Base-by-base conservation (phyloP, 1,140 invertebrate species). In the Acromyrmex charruanus region DNA sequence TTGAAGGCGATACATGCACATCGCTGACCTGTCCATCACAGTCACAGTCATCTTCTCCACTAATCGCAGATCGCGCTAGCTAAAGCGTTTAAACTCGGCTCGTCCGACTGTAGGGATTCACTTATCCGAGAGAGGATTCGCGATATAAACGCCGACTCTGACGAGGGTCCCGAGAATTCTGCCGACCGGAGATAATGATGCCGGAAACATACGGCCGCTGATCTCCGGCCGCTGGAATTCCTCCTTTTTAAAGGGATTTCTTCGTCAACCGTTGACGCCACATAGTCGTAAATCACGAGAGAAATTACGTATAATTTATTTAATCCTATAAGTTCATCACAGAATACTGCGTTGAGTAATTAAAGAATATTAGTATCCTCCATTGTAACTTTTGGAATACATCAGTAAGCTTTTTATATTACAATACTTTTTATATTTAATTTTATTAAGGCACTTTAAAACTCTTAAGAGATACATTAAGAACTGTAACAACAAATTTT, bases 111-210 rank as follows among this genome's bases (percentile, higher is more conserved):
- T 28, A 25, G 61, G 85, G 69, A 87, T 87, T 87, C 86, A 75
- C 77, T 84, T 87, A 85, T 87, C 86, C 86, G 53, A 75, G 68
- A 85, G 86, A 85, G 86, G 86, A 87, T 85, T 72, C 80, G 86
- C 69, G 86, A 71, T 85, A 85, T 87, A 87, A 87, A 85, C 61
- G 86, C 66, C 49, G 61, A 31, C 55, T 69, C 77, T 85, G 86
- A 87, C 79, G 86, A 87, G 79, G 86, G 86, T 87, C 68, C 39
- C 31, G 86, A 69, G 80, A 87, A 69, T 39, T 85, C 86, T 87
- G 86, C 86, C 82, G 49, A 58, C 59, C 49, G 80, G 61, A 85
- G 79, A 85, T 85, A 87, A 87, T 87, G 81, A 85, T 44, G 59
- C 28, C 31, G 85, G 66, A 71, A 87, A 85, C 86, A 85, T 85